phyloP scores from a whole-genome alignment of 1,140 invertebrate genomes.

The Hypsibius dujardini region DNA sequence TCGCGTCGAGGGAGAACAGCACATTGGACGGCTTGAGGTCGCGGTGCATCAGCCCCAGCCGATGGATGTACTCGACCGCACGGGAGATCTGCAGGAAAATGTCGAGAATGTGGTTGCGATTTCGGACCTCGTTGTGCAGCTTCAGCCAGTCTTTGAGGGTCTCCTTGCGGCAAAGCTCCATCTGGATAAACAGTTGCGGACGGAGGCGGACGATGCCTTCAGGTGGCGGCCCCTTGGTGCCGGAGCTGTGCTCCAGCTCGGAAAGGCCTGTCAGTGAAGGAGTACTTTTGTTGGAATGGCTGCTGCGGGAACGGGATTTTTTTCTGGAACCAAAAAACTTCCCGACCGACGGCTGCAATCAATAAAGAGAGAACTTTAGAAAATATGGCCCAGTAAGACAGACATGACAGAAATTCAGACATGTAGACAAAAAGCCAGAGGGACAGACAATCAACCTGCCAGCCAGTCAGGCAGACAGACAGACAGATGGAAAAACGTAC shows the following conservation, averaged over 20 bases:
- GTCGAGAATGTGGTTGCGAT: constrained; percentile 41
- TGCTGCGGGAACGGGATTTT: not conserved
- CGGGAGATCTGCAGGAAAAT: constrained; percentile 81
- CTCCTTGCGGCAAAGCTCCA: constrained; percentile 77
- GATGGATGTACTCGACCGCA: constrained; percentile 85
- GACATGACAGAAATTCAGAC: too few relatives aligned
- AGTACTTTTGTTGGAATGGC: not conserved
- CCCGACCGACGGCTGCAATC: not conserved
- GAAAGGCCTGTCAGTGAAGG: constrained; percentile 27
- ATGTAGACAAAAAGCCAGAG: not conserved
- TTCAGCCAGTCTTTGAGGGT: constrained; percentile 76
- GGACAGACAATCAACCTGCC: not conserved
- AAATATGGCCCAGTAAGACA: not conserved
- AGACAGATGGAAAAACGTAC: not conserved
- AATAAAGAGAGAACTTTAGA: not conserved
- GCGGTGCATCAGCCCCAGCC: constrained; percentile 71
- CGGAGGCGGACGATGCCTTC: constrained; percentile 28
- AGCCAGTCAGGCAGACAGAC: not conserved
- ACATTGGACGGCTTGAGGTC: constrained; percentile 94
- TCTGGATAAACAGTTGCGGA: constrained; percentile 83
- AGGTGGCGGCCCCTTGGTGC: not conserved
- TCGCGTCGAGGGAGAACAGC: constrained; percentile 69
- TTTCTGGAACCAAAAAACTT: not conserved
- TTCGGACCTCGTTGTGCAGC: not conserved
- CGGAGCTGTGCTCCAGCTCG: not conserved